Evolutionary conservation across 1,140 invertebrate genomes (phyloP).

Genomic region (Sycophila sp.): DNA sequence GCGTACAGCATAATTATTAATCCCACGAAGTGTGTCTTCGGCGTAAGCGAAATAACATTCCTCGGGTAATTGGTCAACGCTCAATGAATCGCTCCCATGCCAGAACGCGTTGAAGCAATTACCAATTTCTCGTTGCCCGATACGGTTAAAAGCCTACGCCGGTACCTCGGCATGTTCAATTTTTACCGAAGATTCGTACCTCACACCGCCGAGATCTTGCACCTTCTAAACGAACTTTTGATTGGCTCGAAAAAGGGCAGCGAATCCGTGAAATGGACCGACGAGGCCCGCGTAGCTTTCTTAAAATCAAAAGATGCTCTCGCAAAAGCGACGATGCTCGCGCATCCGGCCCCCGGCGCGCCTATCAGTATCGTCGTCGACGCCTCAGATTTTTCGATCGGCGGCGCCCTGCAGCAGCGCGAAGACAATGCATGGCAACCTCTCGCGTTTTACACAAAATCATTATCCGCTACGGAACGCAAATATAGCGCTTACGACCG

Average conservation of each 20-base stretch:
- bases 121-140: constrained; percentile 36
- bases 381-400: constrained; percentile 42
- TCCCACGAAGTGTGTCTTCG: background rate
- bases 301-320: constrained; percentile 47
- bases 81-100: background rate
- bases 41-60: background rate
- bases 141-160: constrained; percentile 40
- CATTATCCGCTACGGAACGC: constrained; percentile 46
- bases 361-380: constrained; percentile 33
- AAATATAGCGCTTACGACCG: constrained; percentile 56
- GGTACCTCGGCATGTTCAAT: constrained; percentile 53
- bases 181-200: constrained; percentile 47
- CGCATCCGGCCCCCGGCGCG: constrained; percentile 31
- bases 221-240: background rate
- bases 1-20: no score
- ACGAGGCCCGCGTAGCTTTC: constrained; percentile 36
- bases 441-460: constrained; percentile 58
- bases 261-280: constrained; percentile 5
- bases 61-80: background rate
- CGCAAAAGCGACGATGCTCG: constrained; percentile 37
- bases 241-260: background rate
- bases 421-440: constrained; percentile 47
- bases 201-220: background rate
- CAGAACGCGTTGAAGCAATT: constrained; percentile 36
- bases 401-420: constrained; percentile 43